Base-by-base conservation (phyloP, 2,888 invertebrate genomes). In the Melanargia galathea region DNA sequence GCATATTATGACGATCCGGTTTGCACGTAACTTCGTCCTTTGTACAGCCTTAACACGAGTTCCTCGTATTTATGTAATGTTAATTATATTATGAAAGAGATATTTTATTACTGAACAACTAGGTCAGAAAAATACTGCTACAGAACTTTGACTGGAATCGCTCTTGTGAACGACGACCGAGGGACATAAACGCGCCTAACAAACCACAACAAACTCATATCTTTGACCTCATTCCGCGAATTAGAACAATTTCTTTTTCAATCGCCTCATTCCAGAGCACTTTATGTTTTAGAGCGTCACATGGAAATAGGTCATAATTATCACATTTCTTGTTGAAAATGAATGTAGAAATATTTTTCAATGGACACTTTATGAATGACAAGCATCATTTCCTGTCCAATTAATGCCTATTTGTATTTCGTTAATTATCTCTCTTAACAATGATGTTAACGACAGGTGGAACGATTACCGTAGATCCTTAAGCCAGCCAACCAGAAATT, bases 1-100 rank as follows among this genome's bases (percentile, higher is more conserved):
- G 66, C 62, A 58, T 63, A 56, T 55, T 45, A 46, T 30, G 40
- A 52, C 55, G 20, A 43, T 51, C 61, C 64, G 55, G 66, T 66
- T 64, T 24, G 30, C 30, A 7, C 38, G 54, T 54, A 54, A 59
- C 45, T 61, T 62, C 59, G 64, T 59, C 61, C 64, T 64, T 59
- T 64, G 54, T 62, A n/a, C 8, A 45, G 43, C 26, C 24, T 56
- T 56, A 26, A 43, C 51, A 51, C 30, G 33, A 35, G 46, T 60
- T 56, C 51, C 51, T 57, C 52, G 56, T 26, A 18, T 55, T 65
- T 65, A 65, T 46, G 20, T 63, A 63, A 65, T 60, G 7, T 59
- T 58, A 35, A 26, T 60, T 43, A n/a, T 61, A n/a, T n/a, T n/a
- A n/a, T n/a, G n/a, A n/a, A n/a, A n/a, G n/a, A n/a, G n/a, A n/a